Evolutionary conservation across 2,113 vertebrate species (phyloP).

Genomic region (Ovis aries): ARS-UI_Ramb_v3.0 NC_056055.1:96175501-96176000

Average conservation of each 20-base stretch:
- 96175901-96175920: not conserved
- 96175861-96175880: not conserved
- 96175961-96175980: not conserved
- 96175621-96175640: not conserved
- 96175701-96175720: not conserved
- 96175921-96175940: not conserved
- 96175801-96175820: not conserved
- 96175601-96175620: not conserved
- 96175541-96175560: not conserved
- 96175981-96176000: not conserved
- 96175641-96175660: not conserved
- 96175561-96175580: not conserved
- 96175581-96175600: not conserved
- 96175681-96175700: not conserved
- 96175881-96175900: not conserved
- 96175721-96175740: not conserved
- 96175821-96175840: not conserved
- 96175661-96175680: not conserved
- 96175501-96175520: not conserved
- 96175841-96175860: not conserved
- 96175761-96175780: conserved; percentile 10
- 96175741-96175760: not conserved
- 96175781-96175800: not conserved
- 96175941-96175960: not conserved
- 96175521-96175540: not conserved